These are phyloP conservation scores for Sphenodon punctatus DNA, from an alignment of 2,797 vertebrate species.

Conservation along the genomic window DNA sequence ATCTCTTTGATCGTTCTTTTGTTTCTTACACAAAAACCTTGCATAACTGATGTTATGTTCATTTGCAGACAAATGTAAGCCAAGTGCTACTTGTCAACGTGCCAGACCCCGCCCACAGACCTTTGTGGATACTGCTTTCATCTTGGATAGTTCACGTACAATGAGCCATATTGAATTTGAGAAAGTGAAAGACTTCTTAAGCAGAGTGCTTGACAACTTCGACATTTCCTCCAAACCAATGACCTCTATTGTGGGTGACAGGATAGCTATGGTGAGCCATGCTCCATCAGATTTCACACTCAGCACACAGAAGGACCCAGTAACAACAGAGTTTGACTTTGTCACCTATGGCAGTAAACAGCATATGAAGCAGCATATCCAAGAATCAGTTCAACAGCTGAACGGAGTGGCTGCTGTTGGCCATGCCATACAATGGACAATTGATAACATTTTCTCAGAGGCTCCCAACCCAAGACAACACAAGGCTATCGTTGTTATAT, in stretches of 20 bases:
- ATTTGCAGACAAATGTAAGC: constrained; percentile 67
- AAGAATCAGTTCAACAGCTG: constrained; percentile 18
- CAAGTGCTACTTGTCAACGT: constrained; percentile 38
- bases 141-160: constrained; percentile 65
- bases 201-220: constrained; percentile 59
- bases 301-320: constrained; percentile 1
- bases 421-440: constrained; percentile 59
- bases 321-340: constrained; percentile 68
- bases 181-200: constrained; percentile 59
- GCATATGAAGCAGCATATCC: constrained; percentile 62
- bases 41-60: no score
- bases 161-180: constrained; percentile 56
- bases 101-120: background rate
- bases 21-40: no score
- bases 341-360: constrained; percentile 45
- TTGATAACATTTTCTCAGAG: constrained; percentile 64
- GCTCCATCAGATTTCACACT: constrained; percentile 32
- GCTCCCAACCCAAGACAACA: constrained; percentile 47
- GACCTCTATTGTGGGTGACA: constrained; percentile 49
- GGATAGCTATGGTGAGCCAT: constrained; percentile 69
- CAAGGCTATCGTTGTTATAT: constrained; percentile 69
- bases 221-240: constrained; percentile 37
- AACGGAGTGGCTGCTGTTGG: constrained; percentile 45
- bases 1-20: no score
- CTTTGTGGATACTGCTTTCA: constrained; percentile 64